phyloP scores from a whole-genome alignment of 2,888 invertebrate species.

The Villa cingulata region DNA sequence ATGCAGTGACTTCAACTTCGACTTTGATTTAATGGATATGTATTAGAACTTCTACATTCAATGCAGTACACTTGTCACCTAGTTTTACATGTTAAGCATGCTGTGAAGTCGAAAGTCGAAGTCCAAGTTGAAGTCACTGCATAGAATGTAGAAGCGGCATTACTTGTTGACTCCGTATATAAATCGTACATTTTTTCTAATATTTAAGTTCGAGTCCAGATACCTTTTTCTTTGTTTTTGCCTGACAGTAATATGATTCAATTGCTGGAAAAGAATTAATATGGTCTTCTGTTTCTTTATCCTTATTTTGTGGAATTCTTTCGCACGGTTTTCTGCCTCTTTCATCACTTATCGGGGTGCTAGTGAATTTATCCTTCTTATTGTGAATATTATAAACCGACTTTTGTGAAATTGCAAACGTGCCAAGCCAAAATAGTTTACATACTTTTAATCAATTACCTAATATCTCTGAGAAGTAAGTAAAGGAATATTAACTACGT shows the following conservation, averaged over 20 bases:
- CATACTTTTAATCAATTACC: conserved; percentile 5
- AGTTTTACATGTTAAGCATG: no score
- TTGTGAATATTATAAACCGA: conserved; percentile 2
- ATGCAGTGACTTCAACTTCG: no score
- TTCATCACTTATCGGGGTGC: not conserved
- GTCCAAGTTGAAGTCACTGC: conserved; percentile 4
- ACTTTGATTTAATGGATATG: no score
- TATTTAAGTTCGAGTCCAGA: not conserved
- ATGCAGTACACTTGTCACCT: no score
- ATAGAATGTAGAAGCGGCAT: not conserved
- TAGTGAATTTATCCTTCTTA: not conserved
- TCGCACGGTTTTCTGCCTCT: not conserved
- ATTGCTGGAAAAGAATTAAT: no score
- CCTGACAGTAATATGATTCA: no score
- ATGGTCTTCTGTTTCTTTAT: no score
- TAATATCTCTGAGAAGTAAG: conserved; percentile 1
- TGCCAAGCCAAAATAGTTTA: conserved; percentile 6
- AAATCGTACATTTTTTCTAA: not conserved
- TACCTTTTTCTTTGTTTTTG: not conserved
- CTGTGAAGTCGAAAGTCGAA: no score
- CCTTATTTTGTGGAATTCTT: not conserved
- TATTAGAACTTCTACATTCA: no score
- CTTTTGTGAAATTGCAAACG: conserved; percentile 4
- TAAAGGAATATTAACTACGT: not conserved
- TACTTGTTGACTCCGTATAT: not conserved